Conservation (phyloP, 2,113 vertebrate genomes). For the Psilopogon haemacephalus region DNA sequence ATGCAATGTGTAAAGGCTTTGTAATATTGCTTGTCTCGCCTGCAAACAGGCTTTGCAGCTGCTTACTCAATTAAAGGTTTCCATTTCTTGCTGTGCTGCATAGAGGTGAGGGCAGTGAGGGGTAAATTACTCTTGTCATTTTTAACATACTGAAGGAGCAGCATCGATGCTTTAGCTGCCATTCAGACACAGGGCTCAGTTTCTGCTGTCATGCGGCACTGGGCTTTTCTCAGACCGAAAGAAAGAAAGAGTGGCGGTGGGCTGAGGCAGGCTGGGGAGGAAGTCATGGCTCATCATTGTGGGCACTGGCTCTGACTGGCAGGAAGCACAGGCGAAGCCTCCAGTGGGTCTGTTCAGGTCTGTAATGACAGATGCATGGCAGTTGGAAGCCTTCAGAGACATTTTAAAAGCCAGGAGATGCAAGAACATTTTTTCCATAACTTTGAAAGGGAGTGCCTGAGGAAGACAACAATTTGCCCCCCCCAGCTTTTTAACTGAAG, state of each 20-base stretch:
- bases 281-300: slow-evolving; percentile 21
- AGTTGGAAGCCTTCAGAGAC: not conserved
- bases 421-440: not conserved
- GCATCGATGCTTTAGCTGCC: not conserved
- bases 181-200: not conserved
- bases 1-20: not conserved
- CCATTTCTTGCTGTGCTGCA: not conserved
- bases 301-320: not conserved
- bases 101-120: not conserved
- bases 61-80: not conserved
- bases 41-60: not conserved
- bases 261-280: not conserved
- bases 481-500: not conserved
- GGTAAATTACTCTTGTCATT: not conserved
- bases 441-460: not conserved
- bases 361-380: not conserved
- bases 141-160: not conserved
- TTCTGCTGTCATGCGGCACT: not conserved
- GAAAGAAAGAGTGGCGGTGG: not conserved
- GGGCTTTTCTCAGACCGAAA: not conserved
- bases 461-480: not conserved
- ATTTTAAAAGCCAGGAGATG: not conserved
- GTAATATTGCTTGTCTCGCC: not conserved
- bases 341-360: not conserved
- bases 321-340: not conserved